A percentile compares a stretch with the other conserved stretches of the same genome.
Conservation (phyloP, 1,140 invertebrate genomes). For the Nautilus pompilius region DNA sequence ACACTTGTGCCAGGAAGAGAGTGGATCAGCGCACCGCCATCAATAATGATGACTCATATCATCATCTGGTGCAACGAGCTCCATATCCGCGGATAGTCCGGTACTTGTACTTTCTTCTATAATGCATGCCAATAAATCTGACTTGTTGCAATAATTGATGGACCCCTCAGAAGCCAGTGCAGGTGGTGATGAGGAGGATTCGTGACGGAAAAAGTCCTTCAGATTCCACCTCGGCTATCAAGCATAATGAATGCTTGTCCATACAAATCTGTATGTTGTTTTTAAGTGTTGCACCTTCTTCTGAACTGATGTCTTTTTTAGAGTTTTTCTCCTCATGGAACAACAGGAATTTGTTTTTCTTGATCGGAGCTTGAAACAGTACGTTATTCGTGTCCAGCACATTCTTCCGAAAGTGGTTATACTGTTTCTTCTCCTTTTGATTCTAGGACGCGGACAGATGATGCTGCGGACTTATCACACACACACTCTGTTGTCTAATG, state of each 20-base stretch:
- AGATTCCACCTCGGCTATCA: no score
- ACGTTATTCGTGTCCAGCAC: background rate
- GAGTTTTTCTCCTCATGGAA: background rate
- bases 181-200: no score
- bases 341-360: background rate
- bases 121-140: background rate
- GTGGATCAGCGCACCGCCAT: no score
- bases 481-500: background rate
- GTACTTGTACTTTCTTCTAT: conserved; percentile 1
- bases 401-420: background rate
- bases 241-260: no score
- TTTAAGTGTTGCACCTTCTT: no score
- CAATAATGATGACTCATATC: background rate
- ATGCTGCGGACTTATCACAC: no score
- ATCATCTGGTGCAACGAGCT: background rate
- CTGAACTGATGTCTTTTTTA: background rate
- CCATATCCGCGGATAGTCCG: background rate
- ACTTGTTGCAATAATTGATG: background rate
- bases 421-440: background rate
- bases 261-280: no score
- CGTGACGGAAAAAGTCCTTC: no score
- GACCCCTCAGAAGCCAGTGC: background rate
- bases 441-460: no score
- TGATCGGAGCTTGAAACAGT: no score
- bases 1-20: no score